phyloP scores from a whole-genome alignment of 92 coral and sea anemone species.

The Diadumene lineata region DNA sequence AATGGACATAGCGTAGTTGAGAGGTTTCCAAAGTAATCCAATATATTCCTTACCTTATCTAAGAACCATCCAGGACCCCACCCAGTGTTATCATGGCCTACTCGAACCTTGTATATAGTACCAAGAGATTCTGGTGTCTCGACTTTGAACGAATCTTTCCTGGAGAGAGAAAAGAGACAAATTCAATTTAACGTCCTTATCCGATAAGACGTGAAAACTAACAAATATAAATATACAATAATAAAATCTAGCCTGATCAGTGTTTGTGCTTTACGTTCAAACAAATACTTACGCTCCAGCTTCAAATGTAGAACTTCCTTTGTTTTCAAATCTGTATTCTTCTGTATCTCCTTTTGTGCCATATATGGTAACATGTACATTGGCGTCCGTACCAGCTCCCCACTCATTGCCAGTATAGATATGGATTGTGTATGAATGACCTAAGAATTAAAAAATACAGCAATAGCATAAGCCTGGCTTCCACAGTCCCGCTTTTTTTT shows the following conservation, averaged over 20 bases:
- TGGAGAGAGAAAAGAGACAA: too few species aligned
- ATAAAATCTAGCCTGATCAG: too few species aligned
- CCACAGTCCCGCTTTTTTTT: too few species aligned
- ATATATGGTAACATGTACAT: constrained; percentile 65
- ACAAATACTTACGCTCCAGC: constrained; percentile 38
- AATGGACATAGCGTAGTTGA: too few species aligned
- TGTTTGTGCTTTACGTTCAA: too few species aligned
- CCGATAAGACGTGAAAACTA: too few species aligned
- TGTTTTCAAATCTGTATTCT: constrained; percentile 49
- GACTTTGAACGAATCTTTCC: constrained; percentile 51
- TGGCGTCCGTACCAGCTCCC: constrained; percentile 80
- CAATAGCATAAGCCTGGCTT: not conserved
- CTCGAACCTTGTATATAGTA: constrained; percentile 66
- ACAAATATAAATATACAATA: too few species aligned
- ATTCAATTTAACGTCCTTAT: too few species aligned
- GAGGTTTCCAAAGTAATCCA: not conserved
- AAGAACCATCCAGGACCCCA: constrained; percentile 88
- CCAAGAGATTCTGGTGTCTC: constrained; percentile 53
- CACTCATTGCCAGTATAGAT: constrained; percentile 64
- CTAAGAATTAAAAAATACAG: constrained; percentile 24
- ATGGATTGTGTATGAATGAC: constrained; percentile 44
- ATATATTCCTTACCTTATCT: constrained; percentile 61
- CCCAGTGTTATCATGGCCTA: constrained; percentile 91
- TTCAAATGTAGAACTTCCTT: constrained; percentile 54
- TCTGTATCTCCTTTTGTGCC: constrained; percentile 71